phyloP scores from a whole-genome alignment of 1,140 invertebrate genomes.

The Drosophila bifasciata region DNA sequence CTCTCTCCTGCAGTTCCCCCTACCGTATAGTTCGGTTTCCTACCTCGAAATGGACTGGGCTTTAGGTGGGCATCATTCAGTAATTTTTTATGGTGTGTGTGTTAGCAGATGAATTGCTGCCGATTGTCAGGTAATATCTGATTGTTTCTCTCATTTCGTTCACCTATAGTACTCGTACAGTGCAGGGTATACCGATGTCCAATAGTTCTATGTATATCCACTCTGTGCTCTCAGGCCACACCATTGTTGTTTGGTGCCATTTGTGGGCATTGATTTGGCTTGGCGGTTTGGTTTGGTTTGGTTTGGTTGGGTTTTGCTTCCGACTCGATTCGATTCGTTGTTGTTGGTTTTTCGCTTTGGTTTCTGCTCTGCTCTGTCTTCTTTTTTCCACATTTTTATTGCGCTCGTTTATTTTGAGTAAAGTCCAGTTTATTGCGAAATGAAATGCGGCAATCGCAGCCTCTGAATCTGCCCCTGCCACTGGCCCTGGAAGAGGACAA shows the following conservation, averaged over 20 bases:
- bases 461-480: neutral
- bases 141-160: no score
- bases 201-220: constrained; percentile 11
- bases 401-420: constrained; percentile 41
- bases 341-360: constrained; percentile 50
- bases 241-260: constrained; percentile 57
- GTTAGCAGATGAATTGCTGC: no score
- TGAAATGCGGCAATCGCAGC: constrained; percentile 51
- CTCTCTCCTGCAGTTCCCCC: neutral
- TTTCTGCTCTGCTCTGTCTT: constrained; percentile 21
- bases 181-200: constrained; percentile 16
- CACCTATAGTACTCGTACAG: no score
- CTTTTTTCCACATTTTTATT: constrained; percentile 57
- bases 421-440: constrained; percentile 65
- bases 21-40: no score
- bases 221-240: constrained; percentile 31
- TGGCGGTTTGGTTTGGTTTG: constrained; percentile 52
- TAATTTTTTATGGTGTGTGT: no score
- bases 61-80: no score
- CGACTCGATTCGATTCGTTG: constrained; percentile 43
- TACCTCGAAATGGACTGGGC: no score
- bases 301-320: no score
- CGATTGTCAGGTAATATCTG: no score
- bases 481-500: no score
- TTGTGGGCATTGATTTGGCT: constrained; percentile 73